Base-by-base conservation (phyloP, 2,797 vertebrate species). In the Rhyacichthys aspro region DNA sequence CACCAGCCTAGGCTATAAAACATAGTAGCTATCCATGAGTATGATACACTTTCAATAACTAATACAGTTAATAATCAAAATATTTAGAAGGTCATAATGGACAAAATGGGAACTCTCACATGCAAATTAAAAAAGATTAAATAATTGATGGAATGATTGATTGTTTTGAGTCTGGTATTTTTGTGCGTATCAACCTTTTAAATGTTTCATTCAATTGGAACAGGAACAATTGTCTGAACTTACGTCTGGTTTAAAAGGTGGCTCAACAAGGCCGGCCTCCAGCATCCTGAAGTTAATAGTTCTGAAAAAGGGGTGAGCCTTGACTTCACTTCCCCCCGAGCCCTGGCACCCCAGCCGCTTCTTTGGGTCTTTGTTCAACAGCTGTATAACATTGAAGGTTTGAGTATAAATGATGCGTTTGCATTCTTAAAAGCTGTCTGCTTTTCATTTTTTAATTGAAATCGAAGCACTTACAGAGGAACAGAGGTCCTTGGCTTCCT, bases 201-300 rank as follows among this genome's bases (percentile, higher is more conserved):
- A 28, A 28, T 4, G 3, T 28, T 28, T 28, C 23, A 28, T 28
- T 5, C 23, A 2, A n/a, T n/a, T n/a, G n/a, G 23, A 28, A 28
- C n/a, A n/a, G n/a, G 23, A 9, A 33, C 23, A n/a, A n/a, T 48
- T 34, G 2, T 48, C 8, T 41, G 14, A 41, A 23, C 62, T 91
- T 80, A 87, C 95, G 1, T 96, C 92, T 0, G 94, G 94, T 77
- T 89, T 90, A 9, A 94, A 95, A 0, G 92, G 78, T 0, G 95
- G 89, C 0, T 81, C 15, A 8, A 91, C 59, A 0, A 92, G 73
- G 43, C 94, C 94, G 0, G 92, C 93, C 64, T 95, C 93, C 86
- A 95, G 85, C 83, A 92, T 90, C 74, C 92, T 89, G 86, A 95
- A 95, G 87, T 94, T 94, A 71, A 95, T 89, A 9, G 70, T 70